These are phyloP conservation scores for Cyanoderma ruficeps DNA, from an alignment of 2,113 vertebrate genomes.

Conservation along the genomic window DNA sequence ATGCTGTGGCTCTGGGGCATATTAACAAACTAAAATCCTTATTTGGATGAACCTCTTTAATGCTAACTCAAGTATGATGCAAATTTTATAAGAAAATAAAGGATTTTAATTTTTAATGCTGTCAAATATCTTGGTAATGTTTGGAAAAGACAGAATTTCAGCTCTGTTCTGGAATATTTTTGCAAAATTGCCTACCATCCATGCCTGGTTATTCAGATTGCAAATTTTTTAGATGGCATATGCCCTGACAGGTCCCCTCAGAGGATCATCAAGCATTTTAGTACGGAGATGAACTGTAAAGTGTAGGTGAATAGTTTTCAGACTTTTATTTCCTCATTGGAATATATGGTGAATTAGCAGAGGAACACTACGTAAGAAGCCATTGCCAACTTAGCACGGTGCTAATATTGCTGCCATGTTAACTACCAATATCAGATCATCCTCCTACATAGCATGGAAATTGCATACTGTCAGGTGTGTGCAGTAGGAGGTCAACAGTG, in stretches of 20 bases:
- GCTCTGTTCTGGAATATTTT: slow-evolving; percentile 1
- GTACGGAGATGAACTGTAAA: not conserved
- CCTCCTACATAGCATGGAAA: not conserved
- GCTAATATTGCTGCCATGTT: not conserved
- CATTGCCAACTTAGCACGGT: not conserved
- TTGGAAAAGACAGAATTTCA: not conserved
- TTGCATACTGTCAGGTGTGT: not conserved
- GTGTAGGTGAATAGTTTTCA: not conserved
- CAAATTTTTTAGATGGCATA: not conserved
- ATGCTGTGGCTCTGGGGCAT: slow-evolving; percentile 11
- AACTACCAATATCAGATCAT: not conserved
- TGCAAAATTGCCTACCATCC: not conserved
- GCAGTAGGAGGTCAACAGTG: not conserved
- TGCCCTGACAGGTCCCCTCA: not conserved
- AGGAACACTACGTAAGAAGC: not conserved
- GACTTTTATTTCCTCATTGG: not conserved
- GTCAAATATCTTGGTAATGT: not conserved
- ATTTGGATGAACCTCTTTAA: not conserved
- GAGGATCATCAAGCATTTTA: not conserved
- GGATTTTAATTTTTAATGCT: slow-evolving; percentile 39
- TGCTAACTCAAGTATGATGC: not conserved
- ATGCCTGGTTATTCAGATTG: not conserved
- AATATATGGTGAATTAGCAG: not conserved
- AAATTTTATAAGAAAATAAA: slow-evolving; percentile 21
- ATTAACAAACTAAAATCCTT: slow-evolving; percentile 8